Base-by-base conservation (phyloP, 1,140 invertebrate genomes). In the Drosophila dunni region DNA sequence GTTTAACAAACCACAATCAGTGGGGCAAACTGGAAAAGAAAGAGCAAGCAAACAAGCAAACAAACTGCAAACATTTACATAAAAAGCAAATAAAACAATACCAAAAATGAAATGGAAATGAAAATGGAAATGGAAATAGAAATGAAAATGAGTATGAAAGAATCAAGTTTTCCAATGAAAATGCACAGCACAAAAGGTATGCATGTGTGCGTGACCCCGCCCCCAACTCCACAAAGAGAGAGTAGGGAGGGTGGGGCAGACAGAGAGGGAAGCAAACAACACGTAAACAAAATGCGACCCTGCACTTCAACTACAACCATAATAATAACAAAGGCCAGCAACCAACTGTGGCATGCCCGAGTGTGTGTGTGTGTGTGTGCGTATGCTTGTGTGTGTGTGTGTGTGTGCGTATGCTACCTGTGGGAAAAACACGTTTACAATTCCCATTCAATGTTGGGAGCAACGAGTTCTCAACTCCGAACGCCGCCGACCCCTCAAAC, bases 351-450 rank as follows among this genome's bases (percentile, higher is more conserved):
- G 42, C 50, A 10, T 51, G 24, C 36, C 13, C 40, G 15, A 40
- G 10, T 5, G 7, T 20, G 17, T 64, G 17, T 44, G 48, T n/a
- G 9, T 58, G 9, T n/a, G n/a, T 62, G 45, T 44, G 44, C 38
- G 45, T 53, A 38, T 78, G 42, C 13, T 20, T 13, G 29, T 60
- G 38, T 9, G 33, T 38, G 48, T 70, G 51, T 50, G 45, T 57
- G 36, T 48, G 58, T 42, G 11, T 42, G n/a, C 40, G 40, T 42
- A 7, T 42, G 67, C 53, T 86, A 86, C 83, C 82, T 86, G 83
- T 86, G 83, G 83, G 79, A 86, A 86, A 86, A 86, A 86, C 83
- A 88, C 79, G 83, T 88, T 88, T 82, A 40, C 53, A 45, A 58
- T 58, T 69, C 56, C 71, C 53, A 68, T 50, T 69, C 17, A 45